phyloP scores from a whole-genome alignment of 2,113 vertebrate species.

The Suricata suricatta region DNA sequence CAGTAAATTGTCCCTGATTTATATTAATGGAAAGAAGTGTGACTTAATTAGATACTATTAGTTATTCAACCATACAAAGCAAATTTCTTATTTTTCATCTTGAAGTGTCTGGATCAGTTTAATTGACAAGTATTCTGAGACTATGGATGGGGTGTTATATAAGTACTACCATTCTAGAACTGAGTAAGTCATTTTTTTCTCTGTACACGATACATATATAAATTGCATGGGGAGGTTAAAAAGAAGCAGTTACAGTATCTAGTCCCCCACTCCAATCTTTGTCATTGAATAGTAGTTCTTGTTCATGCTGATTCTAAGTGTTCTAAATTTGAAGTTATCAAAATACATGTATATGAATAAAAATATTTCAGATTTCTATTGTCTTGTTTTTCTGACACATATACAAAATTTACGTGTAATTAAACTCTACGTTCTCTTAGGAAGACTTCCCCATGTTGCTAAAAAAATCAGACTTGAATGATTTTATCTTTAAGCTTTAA shows the following conservation, averaged over 20 bases:
- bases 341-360: slow-evolving; percentile 59
- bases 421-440: background rate
- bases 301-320: slow-evolving; percentile 41
- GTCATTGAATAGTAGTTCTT: background rate
- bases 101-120: slow-evolving; percentile 23
- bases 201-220: background rate
- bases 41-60: slow-evolving; percentile 19
- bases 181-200: background rate
- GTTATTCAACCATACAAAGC: background rate
- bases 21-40: slow-evolving; percentile 40
- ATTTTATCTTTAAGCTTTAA: slow-evolving; percentile 1
- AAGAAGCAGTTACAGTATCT: background rate
- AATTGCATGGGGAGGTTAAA: background rate
- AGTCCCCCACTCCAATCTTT: background rate
- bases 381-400: slow-evolving; percentile 21
- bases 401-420: slow-evolving; percentile 35
- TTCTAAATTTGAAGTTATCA: slow-evolving; percentile 56
- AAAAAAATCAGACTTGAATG: background rate
- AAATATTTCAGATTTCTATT: slow-evolving; percentile 26
- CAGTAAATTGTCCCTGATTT: slow-evolving; percentile 39
- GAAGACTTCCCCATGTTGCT: background rate
- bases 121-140: slow-evolving; percentile 35
- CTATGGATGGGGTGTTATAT: slow-evolving; percentile 14
- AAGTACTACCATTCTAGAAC: background rate
- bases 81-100: slow-evolving; percentile 46